Conservation (phyloP, 2,888 invertebrate genomes). For the Eilema caniola region DNA sequence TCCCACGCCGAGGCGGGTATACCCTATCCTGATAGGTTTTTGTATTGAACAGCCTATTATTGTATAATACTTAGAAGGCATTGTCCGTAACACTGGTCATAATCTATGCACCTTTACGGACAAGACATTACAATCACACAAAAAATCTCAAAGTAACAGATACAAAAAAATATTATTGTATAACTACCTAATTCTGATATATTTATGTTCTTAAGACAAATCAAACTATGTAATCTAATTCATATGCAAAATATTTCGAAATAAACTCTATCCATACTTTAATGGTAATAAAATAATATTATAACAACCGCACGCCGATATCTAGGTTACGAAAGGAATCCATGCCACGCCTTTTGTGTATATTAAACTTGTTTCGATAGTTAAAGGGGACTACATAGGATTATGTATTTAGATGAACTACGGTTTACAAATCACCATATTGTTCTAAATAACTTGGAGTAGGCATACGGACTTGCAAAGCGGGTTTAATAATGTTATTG, state of each 20-base stretch:
- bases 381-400: constrained; percentile 17
- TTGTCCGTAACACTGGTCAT: too few species aligned
- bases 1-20: too few species aligned
- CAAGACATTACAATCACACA: too few species aligned
- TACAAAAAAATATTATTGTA: background rate
- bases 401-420: constrained; percentile 45
- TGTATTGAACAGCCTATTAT: too few species aligned
- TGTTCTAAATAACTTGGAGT: constrained; percentile 25
- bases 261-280: background rate
- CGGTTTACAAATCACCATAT: constrained; percentile 30
- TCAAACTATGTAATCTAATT: background rate
- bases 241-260: constrained; percentile 7
- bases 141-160: background rate
- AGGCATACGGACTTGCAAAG: background rate
- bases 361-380: constrained; percentile 41
- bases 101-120: too few species aligned
- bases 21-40: too few species aligned
- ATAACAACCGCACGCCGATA: constrained; percentile 17
- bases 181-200: background rate
- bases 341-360: constrained; percentile 31
- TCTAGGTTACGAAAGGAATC: constrained; percentile 43
- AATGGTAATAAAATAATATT: background rate
- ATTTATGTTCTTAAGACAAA: background rate
- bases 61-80: too few species aligned
- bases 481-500: background rate